Conservation (phyloP, 2,888 invertebrate genomes). For the Helobdella robusta region DNA sequence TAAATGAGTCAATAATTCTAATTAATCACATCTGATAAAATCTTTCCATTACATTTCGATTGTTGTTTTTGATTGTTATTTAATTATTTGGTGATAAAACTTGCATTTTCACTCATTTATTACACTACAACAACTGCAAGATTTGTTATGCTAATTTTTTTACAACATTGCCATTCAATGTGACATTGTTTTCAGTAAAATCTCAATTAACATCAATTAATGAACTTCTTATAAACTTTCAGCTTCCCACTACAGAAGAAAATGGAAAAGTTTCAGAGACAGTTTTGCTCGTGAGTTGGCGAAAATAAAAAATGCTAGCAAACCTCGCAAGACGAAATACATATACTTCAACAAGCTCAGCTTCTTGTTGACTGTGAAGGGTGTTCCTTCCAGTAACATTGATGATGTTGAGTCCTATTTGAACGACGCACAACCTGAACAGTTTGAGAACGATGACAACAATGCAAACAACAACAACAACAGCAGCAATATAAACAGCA, state of each 20-base stretch:
- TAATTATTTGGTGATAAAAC: too few relatives aligned
- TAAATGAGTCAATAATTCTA: too few relatives aligned
- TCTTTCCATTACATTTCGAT: too few relatives aligned
- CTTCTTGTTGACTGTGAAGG: constrained; percentile 10
- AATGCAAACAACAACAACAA: neutral
- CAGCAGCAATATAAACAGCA: neutral
- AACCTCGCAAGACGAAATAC: constrained; percentile 20
- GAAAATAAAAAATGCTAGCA: constrained; percentile 18
- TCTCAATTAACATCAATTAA: neutral
- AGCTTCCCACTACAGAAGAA: constrained; percentile 19
- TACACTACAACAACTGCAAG: too few relatives aligned
- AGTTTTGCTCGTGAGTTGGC: constrained; percentile 20
- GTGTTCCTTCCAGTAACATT: constrained; percentile 8
- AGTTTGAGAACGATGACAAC: constrained; percentile 12
- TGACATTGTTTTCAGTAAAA: neutral
- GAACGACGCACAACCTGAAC: neutral
- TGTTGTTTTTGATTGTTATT: too few relatives aligned
- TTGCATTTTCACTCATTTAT: too few relatives aligned
- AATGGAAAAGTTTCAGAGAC: constrained; percentile 23
- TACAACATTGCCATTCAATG: too few relatives aligned
- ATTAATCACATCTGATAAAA: too few relatives aligned
- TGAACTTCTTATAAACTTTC: neutral
- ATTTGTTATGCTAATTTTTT: too few relatives aligned
- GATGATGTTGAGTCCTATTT: constrained; percentile 17
- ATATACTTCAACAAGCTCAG: constrained; percentile 19